Percentiles rank a stretch among this genome's conserved stretches.
These are phyloP conservation scores for Stenurella melanura DNA, from an alignment of 2,888 invertebrate genomes.

Conservation along the genomic window DNA sequence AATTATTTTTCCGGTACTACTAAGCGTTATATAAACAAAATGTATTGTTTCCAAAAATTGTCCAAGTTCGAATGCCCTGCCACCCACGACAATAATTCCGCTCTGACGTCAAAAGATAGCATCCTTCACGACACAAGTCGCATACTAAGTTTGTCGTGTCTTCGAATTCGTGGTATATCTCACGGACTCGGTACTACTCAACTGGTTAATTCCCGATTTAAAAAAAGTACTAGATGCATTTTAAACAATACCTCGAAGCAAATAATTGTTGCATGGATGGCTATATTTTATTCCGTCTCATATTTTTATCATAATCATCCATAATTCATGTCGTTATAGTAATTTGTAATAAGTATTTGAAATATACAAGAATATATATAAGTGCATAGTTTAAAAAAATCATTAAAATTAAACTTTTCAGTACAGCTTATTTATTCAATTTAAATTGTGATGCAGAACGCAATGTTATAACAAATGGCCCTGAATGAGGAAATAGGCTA, in stretches of 20 bases:
- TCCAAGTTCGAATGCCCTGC: not conserved
- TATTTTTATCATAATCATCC: not conserved
- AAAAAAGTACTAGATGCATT: constrained; percentile 2
- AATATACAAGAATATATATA: not conserved
- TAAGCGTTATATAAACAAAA: too few relatives aligned
- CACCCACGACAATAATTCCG: not conserved
- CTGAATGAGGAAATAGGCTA: not conserved
- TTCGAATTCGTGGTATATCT: constrained; percentile 3
- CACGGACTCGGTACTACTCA: not conserved
- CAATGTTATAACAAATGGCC: not conserved
- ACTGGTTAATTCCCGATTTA: not conserved
- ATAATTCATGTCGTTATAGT: not conserved
- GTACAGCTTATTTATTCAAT: not conserved
- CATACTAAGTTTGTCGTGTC: constrained; percentile 4
- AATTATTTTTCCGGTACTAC: too few relatives aligned
- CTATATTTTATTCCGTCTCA: not conserved
- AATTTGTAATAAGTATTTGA: not conserved
- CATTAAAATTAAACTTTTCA: too few relatives aligned
- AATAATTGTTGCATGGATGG: constrained; percentile 1
- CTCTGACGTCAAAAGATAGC: constrained; percentile 3
- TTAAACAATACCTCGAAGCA: constrained; percentile 7
- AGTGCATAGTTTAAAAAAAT: too few relatives aligned
- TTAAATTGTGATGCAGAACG: not conserved
- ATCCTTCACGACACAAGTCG: not conserved
- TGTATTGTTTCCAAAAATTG: too few relatives aligned